Evolutionary conservation across 2,113 vertebrate species (phyloP), one percentile per base, ranked within the genome.

Genomic region (Myrmecobius fasciatus): DNA sequence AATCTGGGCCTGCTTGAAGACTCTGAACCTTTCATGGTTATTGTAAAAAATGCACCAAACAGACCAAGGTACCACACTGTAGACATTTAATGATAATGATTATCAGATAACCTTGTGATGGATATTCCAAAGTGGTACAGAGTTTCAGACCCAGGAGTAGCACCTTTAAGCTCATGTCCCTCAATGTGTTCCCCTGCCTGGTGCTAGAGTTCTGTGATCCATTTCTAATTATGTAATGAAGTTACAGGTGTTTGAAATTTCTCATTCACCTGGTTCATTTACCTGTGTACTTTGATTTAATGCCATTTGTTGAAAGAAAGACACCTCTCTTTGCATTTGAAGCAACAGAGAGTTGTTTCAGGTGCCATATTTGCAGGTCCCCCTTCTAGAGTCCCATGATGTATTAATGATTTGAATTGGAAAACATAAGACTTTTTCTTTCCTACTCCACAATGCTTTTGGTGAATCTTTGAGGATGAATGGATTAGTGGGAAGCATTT

Each of bases 361-460:
- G 14, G 31, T 91, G 20, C 47, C 83, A 0, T 24, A 52, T 92
- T 89, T 53, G 92, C 22, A 91, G 46, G 52, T 25, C 52, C 52
- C 52, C 14, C 25, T 14, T 54, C 26, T 52, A 60, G 90, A 43
- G 88, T 93, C 11, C 92, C 0, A 51, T 92, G 51, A 88, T 36
- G 89, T 31, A 31, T 67, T 90, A 94, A 46, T 95, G 94, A 31
- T 31, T 95, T 93, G 53, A 93, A 67, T 90, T 49, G 52, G 91
- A 94, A 83, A 48, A 36, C 25, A 17, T 89, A 31, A 31, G 89
- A 92, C 49, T 90, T 47, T 94, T 90, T 91, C 25, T 75, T 28
- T 49, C 36, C 43, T 52, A 26, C 26, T 49, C 43, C 95, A 43
- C 25, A 2, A 52, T 25, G 92, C 89, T 67, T 75, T 8, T 25